Evolutionary conservation across 2,888 invertebrate genomes (phyloP).

Genomic region (Troides aeacus): DNA sequence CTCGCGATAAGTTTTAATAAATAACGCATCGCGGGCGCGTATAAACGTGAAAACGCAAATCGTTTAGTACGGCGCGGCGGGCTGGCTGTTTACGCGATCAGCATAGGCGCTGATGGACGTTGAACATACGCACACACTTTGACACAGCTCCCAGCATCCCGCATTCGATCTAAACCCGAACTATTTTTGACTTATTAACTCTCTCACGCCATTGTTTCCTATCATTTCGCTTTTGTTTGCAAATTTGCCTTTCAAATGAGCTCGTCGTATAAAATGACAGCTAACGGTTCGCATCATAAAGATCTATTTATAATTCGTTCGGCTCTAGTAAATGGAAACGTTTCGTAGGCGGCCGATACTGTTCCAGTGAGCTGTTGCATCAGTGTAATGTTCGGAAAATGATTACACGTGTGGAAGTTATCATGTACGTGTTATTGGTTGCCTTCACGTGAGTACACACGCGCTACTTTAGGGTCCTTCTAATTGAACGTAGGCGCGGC

Average conservation of each 20-base stretch:
- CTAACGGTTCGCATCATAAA: constrained; percentile 22
- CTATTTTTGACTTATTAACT: constrained; percentile 56
- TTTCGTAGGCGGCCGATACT: constrained; percentile 32
- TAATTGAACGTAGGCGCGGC: constrained; percentile 75
- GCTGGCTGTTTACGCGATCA: constrained; percentile 67
- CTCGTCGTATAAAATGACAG: constrained; percentile 16
- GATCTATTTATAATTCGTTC: constrained; percentile 12
- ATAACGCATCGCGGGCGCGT: constrained; percentile 35
- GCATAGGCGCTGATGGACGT: constrained; percentile 63
- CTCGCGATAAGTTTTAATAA: background rate
- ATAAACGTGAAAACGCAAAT: constrained; percentile 65
- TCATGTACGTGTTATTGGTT: constrained; percentile 57
- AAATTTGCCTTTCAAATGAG: constrained; percentile 29
- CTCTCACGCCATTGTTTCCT: constrained; percentile 36
- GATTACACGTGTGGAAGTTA: constrained; percentile 54
- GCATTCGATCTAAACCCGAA: constrained; percentile 41
- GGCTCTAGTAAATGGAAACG: constrained; percentile 3
- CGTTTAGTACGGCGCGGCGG: constrained; percentile 44
- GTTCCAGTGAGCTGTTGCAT: constrained; percentile 44
- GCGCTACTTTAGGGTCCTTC: constrained; percentile 72
- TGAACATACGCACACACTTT: constrained; percentile 65
- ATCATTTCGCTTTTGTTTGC: constrained; percentile 44
- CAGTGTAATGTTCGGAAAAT: constrained; percentile 40
- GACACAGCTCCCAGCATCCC: constrained; percentile 63
- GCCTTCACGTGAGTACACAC: constrained; percentile 66